These are phyloP conservation scores for Glaucomys volans DNA, from an alignment of 2,113 vertebrate genomes.

Conservation along the genomic window DNA sequence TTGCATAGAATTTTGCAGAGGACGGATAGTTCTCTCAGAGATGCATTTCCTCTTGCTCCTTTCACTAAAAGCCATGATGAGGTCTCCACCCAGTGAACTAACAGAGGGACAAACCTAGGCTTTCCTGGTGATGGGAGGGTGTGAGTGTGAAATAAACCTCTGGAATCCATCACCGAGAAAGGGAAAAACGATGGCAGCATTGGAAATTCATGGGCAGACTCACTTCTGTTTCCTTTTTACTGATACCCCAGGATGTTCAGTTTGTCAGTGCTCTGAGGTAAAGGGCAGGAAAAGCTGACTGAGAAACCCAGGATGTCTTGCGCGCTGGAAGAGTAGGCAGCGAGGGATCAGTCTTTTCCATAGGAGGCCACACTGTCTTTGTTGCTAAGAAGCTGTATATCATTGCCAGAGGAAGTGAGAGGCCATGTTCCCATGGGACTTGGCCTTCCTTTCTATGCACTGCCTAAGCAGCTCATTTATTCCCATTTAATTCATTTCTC, in stretches of 20 bases:
- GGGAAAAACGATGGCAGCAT: neutral
- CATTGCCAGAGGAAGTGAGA: constrained; percentile 43
- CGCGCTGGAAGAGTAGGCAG: neutral
- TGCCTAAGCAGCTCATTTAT: constrained; percentile 66
- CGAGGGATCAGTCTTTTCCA: constrained; percentile 45
- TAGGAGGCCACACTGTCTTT: constrained; percentile 53
- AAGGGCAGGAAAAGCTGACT: neutral
- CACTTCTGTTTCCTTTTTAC: neutral
- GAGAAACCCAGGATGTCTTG: neutral
- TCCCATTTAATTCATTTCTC: constrained; percentile 60
- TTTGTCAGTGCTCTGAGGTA: constrained; percentile 33
- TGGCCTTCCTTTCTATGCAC: neutral
- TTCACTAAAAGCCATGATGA: neutral
- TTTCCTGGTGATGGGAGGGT: neutral
- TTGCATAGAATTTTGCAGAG: neutral
- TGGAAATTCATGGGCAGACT: neutral
- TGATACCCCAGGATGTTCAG: neutral
- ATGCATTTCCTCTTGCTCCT: neutral
- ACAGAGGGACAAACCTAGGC: constrained; percentile 15
- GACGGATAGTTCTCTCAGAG: neutral
- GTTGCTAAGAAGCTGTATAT: constrained; percentile 60
- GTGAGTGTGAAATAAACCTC: constrained; percentile 41
- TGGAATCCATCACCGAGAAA: constrained; percentile 34
- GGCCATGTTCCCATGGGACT: constrained; percentile 1
- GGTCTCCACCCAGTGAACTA: constrained; percentile 54